These are phyloP conservation scores for Psilanteris sp. DNA, from an alignment of 1,140 invertebrate genomes.

Conservation along the genomic window DNA sequence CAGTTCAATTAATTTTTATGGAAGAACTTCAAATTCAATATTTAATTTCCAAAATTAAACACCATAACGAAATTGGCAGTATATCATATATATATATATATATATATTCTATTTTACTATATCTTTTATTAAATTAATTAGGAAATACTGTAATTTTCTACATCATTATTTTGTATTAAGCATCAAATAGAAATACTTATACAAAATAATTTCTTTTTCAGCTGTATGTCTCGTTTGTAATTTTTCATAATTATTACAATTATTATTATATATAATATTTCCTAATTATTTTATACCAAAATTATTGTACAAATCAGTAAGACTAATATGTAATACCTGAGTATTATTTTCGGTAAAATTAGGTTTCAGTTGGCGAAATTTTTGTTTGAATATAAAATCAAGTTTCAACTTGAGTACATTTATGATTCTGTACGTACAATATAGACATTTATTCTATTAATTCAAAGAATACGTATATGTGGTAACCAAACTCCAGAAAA, in stretches of 20 bases:
- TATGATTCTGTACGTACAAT: conserved; percentile 10
- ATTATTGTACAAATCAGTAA: conserved; percentile 15
- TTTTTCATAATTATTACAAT: too few species aligned
- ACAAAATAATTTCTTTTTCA: too few species aligned
- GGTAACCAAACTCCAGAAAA: too few species aligned
- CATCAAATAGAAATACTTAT: too few species aligned
- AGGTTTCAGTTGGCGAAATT: conserved; percentile 17
- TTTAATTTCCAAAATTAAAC: conserved; percentile 16
- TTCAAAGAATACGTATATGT: conserved; percentile 13
- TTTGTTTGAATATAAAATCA: conserved; percentile 16
- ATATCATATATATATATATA: too few species aligned
- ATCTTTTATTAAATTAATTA: conserved; percentile 15
- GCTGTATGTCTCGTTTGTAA: too few species aligned
- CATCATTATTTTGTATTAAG: too few species aligned
- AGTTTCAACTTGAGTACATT: conserved; percentile 4
- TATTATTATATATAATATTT: conserved; percentile 8
- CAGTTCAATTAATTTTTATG: conserved; percentile 16
- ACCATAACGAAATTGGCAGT: conserved; percentile 18
- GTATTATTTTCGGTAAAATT: conserved; percentile 9
- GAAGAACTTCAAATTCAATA: conserved; percentile 24
- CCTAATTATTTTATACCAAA: conserved; percentile 14
- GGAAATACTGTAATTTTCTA: conserved; percentile 14
- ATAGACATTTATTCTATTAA: conserved; percentile 6
- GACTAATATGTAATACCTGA: conserved; percentile 18
- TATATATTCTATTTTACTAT: conserved; percentile 12